Base-by-base conservation (phyloP, 2,888 invertebrate species). In the Hetaerina titia region DNA sequence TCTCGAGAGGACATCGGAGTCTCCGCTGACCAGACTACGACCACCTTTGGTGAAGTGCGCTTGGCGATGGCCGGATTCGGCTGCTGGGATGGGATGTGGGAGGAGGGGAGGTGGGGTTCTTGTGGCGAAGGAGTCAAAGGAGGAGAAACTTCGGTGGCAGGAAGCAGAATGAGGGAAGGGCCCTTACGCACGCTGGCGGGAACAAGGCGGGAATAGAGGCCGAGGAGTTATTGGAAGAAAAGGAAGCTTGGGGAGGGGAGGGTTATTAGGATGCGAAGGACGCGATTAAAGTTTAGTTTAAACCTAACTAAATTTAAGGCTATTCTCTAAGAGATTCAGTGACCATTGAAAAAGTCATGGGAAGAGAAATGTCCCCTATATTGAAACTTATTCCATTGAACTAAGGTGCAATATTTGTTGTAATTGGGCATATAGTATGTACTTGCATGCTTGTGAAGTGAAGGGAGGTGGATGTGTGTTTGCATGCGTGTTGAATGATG, bases 1-100 rank as follows among this genome's bases (percentile, higher is more conserved):
- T 92, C 92, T 64, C 22, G 19, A 57, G 56, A 69, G 92, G 92
- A 92, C 92, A 92, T 92, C 92, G 57, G 69, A 31, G 31, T 64
- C 45, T 64, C 64, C 13, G 45, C 90, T 45, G 64, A 45, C 69
- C 92, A 74, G 92, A 92, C 92, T 56, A 92, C 92, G 69, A 69
- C 92, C 92, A 90, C 90, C 19, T 31, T 69, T 45, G 64, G 56
- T 45, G 9, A 69, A 69, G 64, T 56, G 69, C 69, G 45, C 45
- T 31, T 25, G n/a, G 60, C 60, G 25, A 31, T 15, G 81, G 81
- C 31, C 81, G 81, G 81, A 81, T 81, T 81, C 22, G 69, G 69
- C 81, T 25, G 81, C 9, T 31, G 13, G 31, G 31, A 11, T 81
- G 31, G 81, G 81, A 19, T 15, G 64, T 64, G 17, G 64, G 64